Conservation (phyloP, 2,113 vertebrate species). For the Cathartes aura region DNA sequence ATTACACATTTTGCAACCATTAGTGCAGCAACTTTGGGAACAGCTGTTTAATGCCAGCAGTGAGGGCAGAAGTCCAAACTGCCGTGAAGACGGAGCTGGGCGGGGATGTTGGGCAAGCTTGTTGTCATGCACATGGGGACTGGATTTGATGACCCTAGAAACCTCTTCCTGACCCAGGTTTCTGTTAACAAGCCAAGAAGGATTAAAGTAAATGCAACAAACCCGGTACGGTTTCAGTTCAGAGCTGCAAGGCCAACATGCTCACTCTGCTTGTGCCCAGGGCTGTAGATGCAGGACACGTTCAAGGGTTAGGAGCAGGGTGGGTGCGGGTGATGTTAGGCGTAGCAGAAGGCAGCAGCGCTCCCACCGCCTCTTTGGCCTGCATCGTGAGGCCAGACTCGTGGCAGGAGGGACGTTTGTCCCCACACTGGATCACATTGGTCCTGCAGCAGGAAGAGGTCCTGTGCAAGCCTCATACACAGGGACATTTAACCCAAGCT, state of each 20-base stretch:
- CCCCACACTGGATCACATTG: accelerated
- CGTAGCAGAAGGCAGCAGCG: background rate
- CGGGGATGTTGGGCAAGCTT: background rate
- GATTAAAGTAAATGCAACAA: background rate
- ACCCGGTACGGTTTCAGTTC: background rate
- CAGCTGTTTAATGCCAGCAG: background rate
- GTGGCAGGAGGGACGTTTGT: background rate
- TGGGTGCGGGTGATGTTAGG: background rate
- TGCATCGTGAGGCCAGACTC: background rate
- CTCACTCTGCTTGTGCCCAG: background rate
- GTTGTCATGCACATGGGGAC: background rate
- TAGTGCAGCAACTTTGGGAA: background rate
- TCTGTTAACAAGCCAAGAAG: background rate
- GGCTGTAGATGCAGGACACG: background rate
- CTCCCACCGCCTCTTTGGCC: background rate
- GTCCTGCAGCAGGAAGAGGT: background rate
- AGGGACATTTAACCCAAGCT: background rate
- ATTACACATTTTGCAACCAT: background rate
- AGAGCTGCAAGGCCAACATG: background rate
- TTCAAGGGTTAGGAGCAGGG: background rate
- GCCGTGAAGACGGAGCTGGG: background rate
- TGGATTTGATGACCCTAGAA: background rate
- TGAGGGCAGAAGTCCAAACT: background rate
- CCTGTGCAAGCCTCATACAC: background rate
- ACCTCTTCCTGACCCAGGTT: background rate